Evolutionary conservation across 2,888 invertebrate genomes (phyloP).

Genomic region (Pomacea canaliculata): DNA sequence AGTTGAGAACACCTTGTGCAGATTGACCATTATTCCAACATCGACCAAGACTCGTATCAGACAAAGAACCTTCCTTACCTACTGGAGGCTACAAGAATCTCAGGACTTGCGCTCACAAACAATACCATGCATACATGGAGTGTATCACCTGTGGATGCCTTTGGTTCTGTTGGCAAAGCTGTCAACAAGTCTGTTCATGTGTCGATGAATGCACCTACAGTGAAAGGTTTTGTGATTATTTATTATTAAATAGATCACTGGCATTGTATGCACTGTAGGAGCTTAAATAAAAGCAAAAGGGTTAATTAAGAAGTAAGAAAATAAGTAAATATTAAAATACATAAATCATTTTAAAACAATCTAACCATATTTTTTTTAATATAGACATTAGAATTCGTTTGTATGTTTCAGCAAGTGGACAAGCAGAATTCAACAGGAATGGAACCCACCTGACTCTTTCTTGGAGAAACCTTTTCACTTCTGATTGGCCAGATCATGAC

Average conservation of each 20-base stretch:
- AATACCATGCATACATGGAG: not conserved
- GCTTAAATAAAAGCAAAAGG: too few species aligned
- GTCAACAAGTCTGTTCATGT: not conserved
- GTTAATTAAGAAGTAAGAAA: too few species aligned
- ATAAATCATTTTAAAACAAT: too few species aligned
- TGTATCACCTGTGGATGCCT: conserved; percentile 1
- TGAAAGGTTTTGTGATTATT: not conserved
- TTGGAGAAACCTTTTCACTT: conserved; percentile 24
- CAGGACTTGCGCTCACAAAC: not conserved
- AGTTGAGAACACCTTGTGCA: not conserved
- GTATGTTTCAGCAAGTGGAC: not conserved
- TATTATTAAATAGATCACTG: too few species aligned
- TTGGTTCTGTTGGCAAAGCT: not conserved
- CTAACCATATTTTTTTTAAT: too few species aligned
- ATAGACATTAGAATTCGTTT: too few species aligned
- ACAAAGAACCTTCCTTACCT: conserved; percentile 5
- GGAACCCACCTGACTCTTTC: conserved; percentile 15
- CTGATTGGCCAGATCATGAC: conserved; percentile 21
- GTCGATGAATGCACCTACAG: not conserved
- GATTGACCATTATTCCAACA: not conserved
- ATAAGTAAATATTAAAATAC: too few species aligned
- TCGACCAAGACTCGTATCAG: not conserved
- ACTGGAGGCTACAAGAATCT: conserved; percentile 1
- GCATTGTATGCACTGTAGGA: too few species aligned
- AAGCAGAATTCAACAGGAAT: not conserved